Base-by-base conservation (phyloP, 1,140 invertebrate genomes). In the Aricia agestis region DNA sequence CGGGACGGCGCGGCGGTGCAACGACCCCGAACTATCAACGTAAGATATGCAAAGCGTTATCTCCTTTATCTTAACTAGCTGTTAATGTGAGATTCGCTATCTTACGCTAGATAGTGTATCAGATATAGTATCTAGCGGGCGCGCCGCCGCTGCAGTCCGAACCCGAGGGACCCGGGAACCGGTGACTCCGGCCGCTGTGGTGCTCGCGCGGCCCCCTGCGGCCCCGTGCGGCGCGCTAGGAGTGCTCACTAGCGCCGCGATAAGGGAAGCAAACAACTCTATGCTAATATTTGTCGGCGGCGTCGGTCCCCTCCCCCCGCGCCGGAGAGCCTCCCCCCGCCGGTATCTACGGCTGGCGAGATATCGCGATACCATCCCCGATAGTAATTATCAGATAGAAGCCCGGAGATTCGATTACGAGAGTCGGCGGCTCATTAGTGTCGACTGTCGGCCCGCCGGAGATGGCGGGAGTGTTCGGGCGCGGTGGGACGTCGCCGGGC, bases 41-140 rank as follows among this genome's bases (percentile, higher is more conserved):
- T 84, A 67, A 87, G 85, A 87, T 87, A 89, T 88, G 86, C 86
- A 87, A 87, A 88, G 82, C 82, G 86, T 89, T 89, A 90, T 90
- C 88, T 89, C 75, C 75, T 85, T 90, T 90, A 90, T 90, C 88
- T 90, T 89, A 89, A 89, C 88, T 87, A 89, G 82, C 78, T 76
- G 88, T 78, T 89, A 89, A 91, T 89, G 79, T 88, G 85, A 78
- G 81, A 79, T 77, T 74, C 81, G 83, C 85, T 90, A 90, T 89
- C 88, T 89, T 84, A 83, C 79, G 81, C 79, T 79, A 82, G 88
- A 90, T 90, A 90, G 85, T 87, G 83, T 84, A 84, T 84, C 84
- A 87, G 85, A 89, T 86, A 88, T 82, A 76, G 80, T 86, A 86
- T 85, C 82, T 86, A 82, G 77, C 71, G 25, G 76, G 79, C 25